Base-by-base conservation (phyloP, 2,797 vertebrate genomes). In the Orestias chungarensis region DNA sequence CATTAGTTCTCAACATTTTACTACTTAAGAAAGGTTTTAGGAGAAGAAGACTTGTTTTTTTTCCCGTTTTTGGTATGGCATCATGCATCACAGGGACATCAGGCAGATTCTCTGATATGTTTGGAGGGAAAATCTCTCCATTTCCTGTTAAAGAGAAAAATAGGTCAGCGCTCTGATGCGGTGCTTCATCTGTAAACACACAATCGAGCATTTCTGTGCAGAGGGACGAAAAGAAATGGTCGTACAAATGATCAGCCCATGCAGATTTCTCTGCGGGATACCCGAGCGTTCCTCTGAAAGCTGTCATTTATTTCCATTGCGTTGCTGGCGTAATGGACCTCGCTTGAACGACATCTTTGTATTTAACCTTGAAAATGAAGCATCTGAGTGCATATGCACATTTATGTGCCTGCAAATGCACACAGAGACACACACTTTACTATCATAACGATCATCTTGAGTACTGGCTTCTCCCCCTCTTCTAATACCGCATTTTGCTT, bases 261-360 rank as follows among this genome's bases (percentile, higher is more conserved):
- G 65, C 85, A 85, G 65, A 91, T 92, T 86, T 89, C 86, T 92
- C 88, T 71, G 79, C 85, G 90, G 86, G 85, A 90, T 87, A 83
- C 88, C 89, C 84, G 25, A 89, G 88, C 90, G 90, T 90, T 86
- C 89, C 79, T 86, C 86, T 82, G 88, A 93, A 93, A 78, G 86
- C 88, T 84, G 86, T 90, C 89, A 92, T 93, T 94, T 94, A 87
- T 93, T 94, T 92, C 90, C 88, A 93, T 91, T 85, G 91, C 87
- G 87, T 88, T 91, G 86, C 86, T 75, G 80, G 89, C 77, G 87
- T 93, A 94, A 94, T 93, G 93, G 90, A 89, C 88, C 87, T 88
- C 82, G 85, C 90, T 87, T 88, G 89, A 90, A 87, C 89, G 88
- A 79, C 87, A 86, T 93, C 93, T 93, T 90, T 88, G 88, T 88